These are phyloP conservation scores for Lacerta bilineata DNA, from an alignment of 2,797 vertebrate genomes.

Conservation along the genomic window DNA sequence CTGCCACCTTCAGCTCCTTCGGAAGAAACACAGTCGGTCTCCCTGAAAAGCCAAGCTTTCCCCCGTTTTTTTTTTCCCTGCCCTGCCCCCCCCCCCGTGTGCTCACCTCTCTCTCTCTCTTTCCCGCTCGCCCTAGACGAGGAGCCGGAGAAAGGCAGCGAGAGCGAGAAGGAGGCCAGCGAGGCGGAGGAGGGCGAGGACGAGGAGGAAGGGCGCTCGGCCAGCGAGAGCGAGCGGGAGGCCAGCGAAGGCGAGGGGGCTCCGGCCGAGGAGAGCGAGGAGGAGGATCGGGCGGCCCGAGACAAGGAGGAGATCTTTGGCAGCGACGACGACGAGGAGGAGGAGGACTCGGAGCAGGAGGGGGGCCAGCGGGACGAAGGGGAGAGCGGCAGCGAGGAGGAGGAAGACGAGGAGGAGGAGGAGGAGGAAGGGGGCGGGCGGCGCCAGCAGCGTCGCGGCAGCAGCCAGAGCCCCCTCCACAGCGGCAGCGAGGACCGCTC, in stretches of 20 bases:
- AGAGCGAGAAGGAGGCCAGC: conserved; percentile 83
- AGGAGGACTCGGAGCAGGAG: conserved; percentile 78
- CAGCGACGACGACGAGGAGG: conserved; percentile 83
- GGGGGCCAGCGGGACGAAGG: conserved; percentile 70
- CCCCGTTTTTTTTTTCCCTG: background rate
- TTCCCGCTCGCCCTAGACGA: conserved; percentile 78
- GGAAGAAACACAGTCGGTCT: no score
- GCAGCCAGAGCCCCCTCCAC: conserved; percentile 85
- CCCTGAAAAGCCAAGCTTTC: no score
- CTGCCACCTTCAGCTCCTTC: background rate
- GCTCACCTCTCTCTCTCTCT: background rate
- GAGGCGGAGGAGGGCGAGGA: conserved; percentile 63
- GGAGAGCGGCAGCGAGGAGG: conserved; percentile 44
- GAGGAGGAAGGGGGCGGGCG: conserved; percentile 55
- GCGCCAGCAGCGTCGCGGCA: conserved; percentile 59
- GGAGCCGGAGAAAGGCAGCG: conserved; percentile 89
- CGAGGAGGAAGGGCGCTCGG: conserved; percentile 64
- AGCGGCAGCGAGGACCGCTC: conserved; percentile 88
- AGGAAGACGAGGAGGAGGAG: conserved; percentile 75
- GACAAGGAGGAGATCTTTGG: conserved; percentile 95
- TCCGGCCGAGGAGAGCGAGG: conserved; percentile 71
- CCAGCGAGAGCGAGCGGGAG: conserved; percentile 77
- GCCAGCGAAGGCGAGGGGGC: conserved; percentile 70
- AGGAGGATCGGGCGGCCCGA: conserved; percentile 84
- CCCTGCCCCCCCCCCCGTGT: background rate